phyloP scores from a whole-genome alignment of 2,113 vertebrate genomes.

The Pterocles orientalis region DNA sequence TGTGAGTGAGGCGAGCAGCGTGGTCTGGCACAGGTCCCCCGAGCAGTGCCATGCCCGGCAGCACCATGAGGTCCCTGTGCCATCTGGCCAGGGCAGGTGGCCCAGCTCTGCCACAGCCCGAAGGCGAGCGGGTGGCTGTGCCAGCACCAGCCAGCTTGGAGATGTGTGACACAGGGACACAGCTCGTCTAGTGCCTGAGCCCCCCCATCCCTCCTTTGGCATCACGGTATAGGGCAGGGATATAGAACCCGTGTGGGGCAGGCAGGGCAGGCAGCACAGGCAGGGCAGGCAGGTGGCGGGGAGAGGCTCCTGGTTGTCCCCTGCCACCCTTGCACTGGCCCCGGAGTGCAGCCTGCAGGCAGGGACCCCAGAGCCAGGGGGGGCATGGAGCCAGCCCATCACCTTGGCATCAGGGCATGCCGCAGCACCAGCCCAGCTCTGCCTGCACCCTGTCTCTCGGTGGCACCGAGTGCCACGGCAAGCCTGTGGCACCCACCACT shows the following conservation, averaged over 20 bases:
- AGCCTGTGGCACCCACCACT: background rate
- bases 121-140: fast-evolving
- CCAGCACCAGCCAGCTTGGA: background rate
- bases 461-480: background rate
- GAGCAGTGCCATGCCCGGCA: background rate
- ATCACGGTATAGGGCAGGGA: background rate
- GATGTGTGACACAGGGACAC: fast-evolving
- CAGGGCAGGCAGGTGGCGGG: too few species aligned
- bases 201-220: background rate
- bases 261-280: background rate
- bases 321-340: background rate
- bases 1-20: fast-evolving
- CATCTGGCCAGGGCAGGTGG: background rate
- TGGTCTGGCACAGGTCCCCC: background rate
- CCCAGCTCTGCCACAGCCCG: background rate
- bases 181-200: background rate
- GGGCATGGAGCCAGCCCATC: background rate
- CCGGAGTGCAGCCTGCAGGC: background rate
- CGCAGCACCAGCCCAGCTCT: background rate
- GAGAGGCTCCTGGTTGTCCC: background rate
- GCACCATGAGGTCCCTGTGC: background rate
- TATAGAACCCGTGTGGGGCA: fast-evolving
- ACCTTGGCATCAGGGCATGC: fast-evolving
- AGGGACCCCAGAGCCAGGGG: background rate
- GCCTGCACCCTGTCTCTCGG: fast-evolving